Percentiles rank a stretch among this genome's conserved stretches.
Conservation (phyloP, 2,888 invertebrate genomes). For the Gasteruption jaculator region DNA sequence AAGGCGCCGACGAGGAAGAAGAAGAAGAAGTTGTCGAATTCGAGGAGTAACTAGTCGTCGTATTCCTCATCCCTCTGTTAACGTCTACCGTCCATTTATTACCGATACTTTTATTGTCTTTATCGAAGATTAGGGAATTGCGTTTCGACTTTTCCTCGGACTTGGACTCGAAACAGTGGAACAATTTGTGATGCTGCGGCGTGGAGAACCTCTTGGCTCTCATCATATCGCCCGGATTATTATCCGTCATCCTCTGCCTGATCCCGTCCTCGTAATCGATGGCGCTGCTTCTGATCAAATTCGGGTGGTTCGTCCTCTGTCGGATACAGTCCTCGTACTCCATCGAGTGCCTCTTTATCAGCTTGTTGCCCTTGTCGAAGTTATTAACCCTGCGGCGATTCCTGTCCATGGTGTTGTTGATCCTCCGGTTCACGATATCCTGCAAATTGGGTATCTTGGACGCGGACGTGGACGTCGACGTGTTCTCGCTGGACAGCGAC, state of each 20-base stretch:
- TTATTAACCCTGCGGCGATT: constrained; percentile 26
- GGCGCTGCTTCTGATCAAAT: constrained; percentile 28
- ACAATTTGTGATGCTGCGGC: constrained; percentile 25
- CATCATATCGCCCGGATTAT: constrained; percentile 26
- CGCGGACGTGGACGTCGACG: constrained; percentile 35
- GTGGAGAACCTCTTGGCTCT: constrained; percentile 29
- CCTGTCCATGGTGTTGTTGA: constrained; percentile 27
- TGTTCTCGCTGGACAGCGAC: constrained; percentile 38
- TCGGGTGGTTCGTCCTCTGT: constrained; percentile 26
- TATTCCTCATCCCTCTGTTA: constrained; percentile 41
- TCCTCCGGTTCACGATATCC: constrained; percentile 35
- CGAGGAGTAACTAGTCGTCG: no score
- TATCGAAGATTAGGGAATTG: constrained; percentile 32
- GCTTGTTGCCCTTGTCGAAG: constrained; percentile 30
- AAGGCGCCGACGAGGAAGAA: constrained; percentile 37
- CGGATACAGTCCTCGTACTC: constrained; percentile 40
- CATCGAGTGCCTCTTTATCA: constrained; percentile 33
- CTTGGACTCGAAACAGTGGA: constrained; percentile 19
- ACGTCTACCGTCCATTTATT: constrained; percentile 32
- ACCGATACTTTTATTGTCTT: constrained; percentile 32
- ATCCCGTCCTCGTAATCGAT: constrained; percentile 37
- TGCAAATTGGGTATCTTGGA: constrained; percentile 45
- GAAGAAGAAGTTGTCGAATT: no score
- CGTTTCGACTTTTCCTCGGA: constrained; percentile 34
- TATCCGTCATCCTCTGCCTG: constrained; percentile 25